phyloP scores from a whole-genome alignment of 2,797 vertebrate genomes.

The Sebastes oblongus region DNA sequence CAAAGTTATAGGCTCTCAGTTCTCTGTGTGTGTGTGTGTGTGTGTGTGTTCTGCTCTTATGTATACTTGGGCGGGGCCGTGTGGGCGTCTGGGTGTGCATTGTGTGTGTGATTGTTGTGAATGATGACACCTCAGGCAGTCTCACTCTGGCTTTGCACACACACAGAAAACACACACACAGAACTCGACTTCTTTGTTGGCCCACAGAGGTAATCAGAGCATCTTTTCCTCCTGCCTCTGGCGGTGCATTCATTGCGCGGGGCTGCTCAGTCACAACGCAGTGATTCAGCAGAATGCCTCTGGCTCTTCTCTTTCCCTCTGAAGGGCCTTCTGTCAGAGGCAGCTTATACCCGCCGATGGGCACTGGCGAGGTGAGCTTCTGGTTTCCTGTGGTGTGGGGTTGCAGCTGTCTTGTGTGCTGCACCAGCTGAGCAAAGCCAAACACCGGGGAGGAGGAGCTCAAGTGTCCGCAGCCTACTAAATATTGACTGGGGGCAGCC shows the following conservation, averaged over 20 bases:
- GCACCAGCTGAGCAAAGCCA: conserved; percentile 73
- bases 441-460: conserved; percentile 68
- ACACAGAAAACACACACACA: conserved; percentile 1
- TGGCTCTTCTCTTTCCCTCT: conserved; percentile 50
- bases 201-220: conserved; percentile 69
- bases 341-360: conserved; percentile 39
- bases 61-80: conserved; percentile 45
- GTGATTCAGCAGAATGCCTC: conserved; percentile 83
- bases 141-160: conserved; percentile 18
- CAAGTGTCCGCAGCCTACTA: conserved; percentile 61
- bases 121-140: conserved; percentile 60
- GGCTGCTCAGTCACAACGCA: conserved; percentile 67
- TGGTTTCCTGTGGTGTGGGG: conserved; percentile 77
- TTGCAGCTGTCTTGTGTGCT: conserved; percentile 77
- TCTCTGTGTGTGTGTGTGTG: conserved; percentile 16
- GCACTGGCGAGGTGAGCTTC: conserved; percentile 72
- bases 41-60: conserved; percentile 16
- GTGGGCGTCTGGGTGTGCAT: conserved; percentile 49
- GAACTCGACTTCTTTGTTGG: conserved; percentile 56
- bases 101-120: conserved; percentile 53
- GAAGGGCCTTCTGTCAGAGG: conserved; percentile 75
- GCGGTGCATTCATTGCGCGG: conserved; percentile 62
- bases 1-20: not conserved
- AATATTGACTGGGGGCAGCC: conserved; percentile 54
- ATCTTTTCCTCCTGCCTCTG: conserved; percentile 66